Conservation (phyloP, 2,888 invertebrate genomes). For the Mythimna impura region DNA sequence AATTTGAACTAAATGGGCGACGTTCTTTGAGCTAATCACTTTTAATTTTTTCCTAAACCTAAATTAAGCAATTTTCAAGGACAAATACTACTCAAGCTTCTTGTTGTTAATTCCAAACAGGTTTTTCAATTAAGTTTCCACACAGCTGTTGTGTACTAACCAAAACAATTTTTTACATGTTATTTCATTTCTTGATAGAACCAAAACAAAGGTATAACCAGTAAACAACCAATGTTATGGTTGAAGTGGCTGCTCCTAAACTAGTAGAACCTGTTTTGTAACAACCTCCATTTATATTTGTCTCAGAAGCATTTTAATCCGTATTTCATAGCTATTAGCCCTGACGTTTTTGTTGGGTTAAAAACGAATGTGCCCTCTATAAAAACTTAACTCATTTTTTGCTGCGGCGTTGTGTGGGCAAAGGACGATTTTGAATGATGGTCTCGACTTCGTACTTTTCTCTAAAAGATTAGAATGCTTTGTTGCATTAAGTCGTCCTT, state of each 20-base stretch:
- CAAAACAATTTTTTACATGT: neutral
- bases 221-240: conserved; percentile 50
- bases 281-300: conserved; percentile 45
- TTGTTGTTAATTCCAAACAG: too few relatives aligned
- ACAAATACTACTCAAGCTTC: too few relatives aligned
- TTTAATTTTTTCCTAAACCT: too few relatives aligned
- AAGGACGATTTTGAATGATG: neutral
- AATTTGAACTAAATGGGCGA: too few relatives aligned
- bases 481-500: too few relatives aligned
- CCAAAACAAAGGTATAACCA: conserved; percentile 32
- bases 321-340: conserved; percentile 19
- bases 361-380: neutral
- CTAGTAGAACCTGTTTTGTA: conserved; percentile 56
- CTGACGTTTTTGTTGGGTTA: conserved; percentile 25
- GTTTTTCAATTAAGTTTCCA: too few relatives aligned
- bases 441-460: neutral
- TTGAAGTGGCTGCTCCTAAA: conserved; percentile 28
- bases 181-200: conserved; percentile 4
- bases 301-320: conserved; percentile 56
- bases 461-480: too few relatives aligned
- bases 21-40: too few relatives aligned
- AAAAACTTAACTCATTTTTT: conserved; percentile 14
- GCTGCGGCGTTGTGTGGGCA: neutral
- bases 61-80: too few relatives aligned
- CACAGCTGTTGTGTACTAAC: neutral